Base-by-base conservation (phyloP, 2,888 invertebrate genomes). In the Eustalomyia histrio region DNA sequence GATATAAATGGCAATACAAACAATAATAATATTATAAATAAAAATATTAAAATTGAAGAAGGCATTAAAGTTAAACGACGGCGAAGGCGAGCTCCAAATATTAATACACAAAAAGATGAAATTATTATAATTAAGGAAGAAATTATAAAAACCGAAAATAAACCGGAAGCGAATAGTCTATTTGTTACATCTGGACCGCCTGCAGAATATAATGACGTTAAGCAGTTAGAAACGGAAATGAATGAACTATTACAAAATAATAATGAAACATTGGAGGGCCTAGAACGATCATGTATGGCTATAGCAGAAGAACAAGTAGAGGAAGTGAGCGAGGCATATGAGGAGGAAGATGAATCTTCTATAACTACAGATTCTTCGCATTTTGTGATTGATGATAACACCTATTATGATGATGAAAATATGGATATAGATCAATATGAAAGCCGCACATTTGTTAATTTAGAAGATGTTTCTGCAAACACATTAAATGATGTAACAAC, bases 401-500 rank as follows among this genome's bases (percentile, higher is more conserved):
- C 7, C 12, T 39, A 69, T 61, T 61, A 63, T 53, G 18, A 33
- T 50, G 72, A 71, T 43, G 67, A 16, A 5, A 24, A 74, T 52
- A n/a, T 14, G 53, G 68, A 74, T 8, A 65, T 57, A 10, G 79
- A 82, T 14, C 65, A 43, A 24, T 68, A 76, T 69, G 74, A 74
- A 65, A 43, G 50, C 29, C 83, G 75, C 16, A 80, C 80, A 14
- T 74, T 83, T 72, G 78, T 82, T 33, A 83, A 87, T 75, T 68
- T 85, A 63, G 85, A 86, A 67, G 84, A 85, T 64, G 85, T 80
- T 17, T 75, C 83, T 9, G 64, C 83, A 0, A 61, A 63, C 50
- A 82, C 76, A 71, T 83, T 83, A 1, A 83, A 83, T 57, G 84
- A 85, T 33, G 17, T 52, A 61, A 53, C 50, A 61, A 53, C 12